Base-by-base conservation (phyloP, 2,888 invertebrate genomes). In the Diachrysia chrysitis region DNA sequence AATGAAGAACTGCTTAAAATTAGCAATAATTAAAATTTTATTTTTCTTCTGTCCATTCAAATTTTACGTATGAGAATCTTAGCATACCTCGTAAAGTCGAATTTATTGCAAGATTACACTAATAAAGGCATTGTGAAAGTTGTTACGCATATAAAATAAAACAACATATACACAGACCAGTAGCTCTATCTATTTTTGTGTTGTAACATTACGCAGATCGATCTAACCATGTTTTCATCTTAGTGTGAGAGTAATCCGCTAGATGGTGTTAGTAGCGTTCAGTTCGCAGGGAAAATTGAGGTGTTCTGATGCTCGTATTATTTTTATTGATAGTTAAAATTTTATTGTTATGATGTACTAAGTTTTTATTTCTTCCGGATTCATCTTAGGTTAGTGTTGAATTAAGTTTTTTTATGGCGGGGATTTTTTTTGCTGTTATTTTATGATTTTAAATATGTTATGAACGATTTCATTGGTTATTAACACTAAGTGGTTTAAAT, bases 161-260 rank as follows among this genome's bases (percentile, higher is more conserved):
- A 56, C 56, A 42, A 59, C 32, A 56, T 12, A 42, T n/a, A 12
- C 16, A 29, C 16, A 35, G 21, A 60, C 62, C 46, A 67, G 53
- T 80, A 76, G 81, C 81, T 80, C 81, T 73, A 82, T 58, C 81
- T 81, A 68, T 71, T 60, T 62, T 58, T 53, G 35, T 29, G 16
- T 51, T 9, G 6, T 42, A 46, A 51, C 48, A 71, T 72, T 72
- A 65, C 65, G 32, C 51, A 37, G 53, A 69, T 66, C 57, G 35
- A 66, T 48, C 42, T 32, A 16, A 23, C 25, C 35, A 6, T 32
- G 23, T 58, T 21, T 63, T 62, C 32, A 23, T 16, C 23, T 25
- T 58, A 62, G 67, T 82, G 70, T 59, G 19, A 12, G 0, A n/a
- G 14, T 29, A 7, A 56, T 16, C 29, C 64, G 58, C 51, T 77